Percentiles rank a stretch among this genome's conserved stretches.
Conservation (phyloP, 2,797 vertebrate genomes). For the Rhinichthys osculus region DNA sequence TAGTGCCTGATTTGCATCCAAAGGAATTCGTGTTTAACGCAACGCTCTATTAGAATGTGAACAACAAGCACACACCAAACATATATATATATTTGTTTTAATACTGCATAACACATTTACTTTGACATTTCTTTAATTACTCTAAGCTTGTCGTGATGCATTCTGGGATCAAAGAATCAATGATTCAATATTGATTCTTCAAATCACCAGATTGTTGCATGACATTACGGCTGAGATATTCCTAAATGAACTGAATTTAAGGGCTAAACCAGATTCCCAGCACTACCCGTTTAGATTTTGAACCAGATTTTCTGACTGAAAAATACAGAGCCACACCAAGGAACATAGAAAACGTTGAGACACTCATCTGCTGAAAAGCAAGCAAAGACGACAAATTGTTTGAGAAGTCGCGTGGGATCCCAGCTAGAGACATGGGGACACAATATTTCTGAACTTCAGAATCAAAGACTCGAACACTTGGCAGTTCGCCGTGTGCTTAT, state of each 20-base stretch:
- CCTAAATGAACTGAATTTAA: neutral
- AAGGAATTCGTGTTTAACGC: no score
- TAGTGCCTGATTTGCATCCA: no score
- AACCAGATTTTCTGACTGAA: neutral
- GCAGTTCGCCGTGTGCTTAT: neutral
- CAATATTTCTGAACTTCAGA: constrained; percentile 15
- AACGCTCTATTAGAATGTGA: no score
- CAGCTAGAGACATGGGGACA: neutral
- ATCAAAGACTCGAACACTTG: neutral
- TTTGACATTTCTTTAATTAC: no score
- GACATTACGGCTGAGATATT: neutral
- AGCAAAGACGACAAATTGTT: neutral
- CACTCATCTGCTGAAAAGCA: neutral
- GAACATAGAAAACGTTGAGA: neutral
- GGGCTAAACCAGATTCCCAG: neutral
- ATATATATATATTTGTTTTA: no score
- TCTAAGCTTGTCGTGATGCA: no score
- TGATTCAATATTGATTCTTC: neutral
- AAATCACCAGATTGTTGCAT: neutral
- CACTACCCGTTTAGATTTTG: neutral
- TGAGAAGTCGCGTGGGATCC: neutral
- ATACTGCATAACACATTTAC: no score
- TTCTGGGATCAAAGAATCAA: neutral
- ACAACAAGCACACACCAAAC: no score
- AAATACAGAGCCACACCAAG: neutral